These are phyloP conservation scores for Ageneiosus marmoratus DNA, from an alignment of 2,113 vertebrate genomes.

Conservation along the genomic window DNA sequence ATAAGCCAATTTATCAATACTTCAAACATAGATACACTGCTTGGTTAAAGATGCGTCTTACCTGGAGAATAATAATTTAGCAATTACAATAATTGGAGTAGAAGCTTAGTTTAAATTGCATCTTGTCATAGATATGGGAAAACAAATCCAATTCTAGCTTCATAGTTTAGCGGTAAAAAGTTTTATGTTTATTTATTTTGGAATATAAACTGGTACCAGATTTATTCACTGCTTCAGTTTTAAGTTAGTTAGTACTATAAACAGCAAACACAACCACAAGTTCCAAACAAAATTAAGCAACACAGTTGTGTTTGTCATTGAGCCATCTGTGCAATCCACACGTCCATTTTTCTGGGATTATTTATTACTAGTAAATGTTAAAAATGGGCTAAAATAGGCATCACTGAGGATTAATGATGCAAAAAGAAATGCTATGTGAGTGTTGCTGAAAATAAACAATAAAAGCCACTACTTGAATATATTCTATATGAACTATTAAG, in stretches of 20 bases:
- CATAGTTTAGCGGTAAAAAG: not conserved
- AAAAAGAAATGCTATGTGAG: not conserved
- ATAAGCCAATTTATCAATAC: not conserved
- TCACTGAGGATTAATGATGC: not conserved
- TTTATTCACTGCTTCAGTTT: not conserved
- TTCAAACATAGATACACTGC: not conserved
- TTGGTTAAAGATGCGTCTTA: not conserved
- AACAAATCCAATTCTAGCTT: not conserved
- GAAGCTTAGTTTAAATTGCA: not conserved
- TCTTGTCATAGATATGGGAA: not conserved
- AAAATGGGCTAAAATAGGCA: not conserved
- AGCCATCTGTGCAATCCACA: not conserved
- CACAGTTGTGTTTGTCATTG: not conserved
- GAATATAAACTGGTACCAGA: not conserved
- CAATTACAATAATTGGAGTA: no score
- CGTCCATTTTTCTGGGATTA: no score
- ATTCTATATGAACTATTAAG: not conserved
- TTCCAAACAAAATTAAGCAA: not conserved
- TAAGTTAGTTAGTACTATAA: not conserved
- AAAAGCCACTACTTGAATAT: not conserved
- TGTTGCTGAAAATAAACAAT: not conserved
- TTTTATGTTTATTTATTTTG: not conserved
- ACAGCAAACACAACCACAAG: not conserved
- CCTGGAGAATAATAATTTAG: not conserved
- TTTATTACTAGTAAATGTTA: slow-evolving; percentile 3